Base-by-base conservation (phyloP, 2,888 invertebrate genomes). In the Lamproptera curius region DNA sequence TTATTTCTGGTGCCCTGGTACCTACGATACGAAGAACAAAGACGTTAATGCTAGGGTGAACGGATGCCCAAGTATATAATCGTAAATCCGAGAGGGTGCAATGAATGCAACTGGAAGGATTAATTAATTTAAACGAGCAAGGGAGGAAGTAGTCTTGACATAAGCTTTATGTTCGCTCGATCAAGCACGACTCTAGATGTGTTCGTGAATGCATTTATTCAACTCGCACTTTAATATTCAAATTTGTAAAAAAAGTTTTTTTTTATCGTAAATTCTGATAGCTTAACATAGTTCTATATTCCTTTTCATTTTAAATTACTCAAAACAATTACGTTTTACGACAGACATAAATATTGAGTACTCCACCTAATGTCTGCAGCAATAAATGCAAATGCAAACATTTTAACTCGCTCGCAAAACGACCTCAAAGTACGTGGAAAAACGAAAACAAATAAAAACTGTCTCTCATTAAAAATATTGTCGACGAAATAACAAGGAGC, bases 71-170 rank as follows among this genome's bases (percentile, higher is more conserved):
- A 46, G 36, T 42, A 37, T 36, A 31, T 46, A 36, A 42, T 42
- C 36, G 46, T 46, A 31, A 37, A 36, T 42, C 36, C 37, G 36
- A 46, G 41, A 42, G 46, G 41, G 46, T 46, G 46, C 46, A 42
- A 37, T 41, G 31, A 46, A 42, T 41, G 46, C 42, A 33, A 20
- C 28, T 37, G 28, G 41, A 36, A 46, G 28, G 20, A 20, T 46
- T 42, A 37, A 41, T 46, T 46, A 46, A 46, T 46, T 35, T 46
- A 46, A 46, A 36, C 17, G 35, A 46, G 16, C 13, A 28, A 15
- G 17, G n/a, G n/a, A n/a, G n/a, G n/a, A n/a, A n/a, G n/a, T n/a
- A n/a, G n/a, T n/a, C n/a, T n/a, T n/a, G n/a, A n/a, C n/a, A n/a
- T n/a, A n/a, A n/a, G n/a, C n/a, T n/a, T n/a, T n/a, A n/a, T n/a